Percentiles rank a stretch among this genome's conserved stretches.
These are phyloP conservation scores for Perognathus longimembris DNA, from an alignment of 2,113 vertebrate species.

Conservation along the genomic window DNA sequence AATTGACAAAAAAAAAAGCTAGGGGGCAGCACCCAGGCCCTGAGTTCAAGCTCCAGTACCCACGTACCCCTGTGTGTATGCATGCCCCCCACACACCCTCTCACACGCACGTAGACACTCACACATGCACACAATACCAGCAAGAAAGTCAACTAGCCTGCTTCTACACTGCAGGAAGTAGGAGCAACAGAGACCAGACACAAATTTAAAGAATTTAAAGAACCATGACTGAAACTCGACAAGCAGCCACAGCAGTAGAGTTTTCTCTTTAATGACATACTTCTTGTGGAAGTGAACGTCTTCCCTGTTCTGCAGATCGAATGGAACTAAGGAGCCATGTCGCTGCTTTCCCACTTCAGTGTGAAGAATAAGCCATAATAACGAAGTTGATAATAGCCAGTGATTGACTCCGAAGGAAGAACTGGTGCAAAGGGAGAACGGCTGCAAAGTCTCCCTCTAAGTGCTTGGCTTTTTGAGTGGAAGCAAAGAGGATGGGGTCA, in stretches of 20 bases:
- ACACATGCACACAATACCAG: too few relatives aligned
- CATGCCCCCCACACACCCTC: too few relatives aligned
- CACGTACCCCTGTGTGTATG: too few relatives aligned
- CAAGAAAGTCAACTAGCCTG: background rate
- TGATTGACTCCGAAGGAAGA: background rate
- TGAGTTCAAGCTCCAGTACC: too few relatives aligned
- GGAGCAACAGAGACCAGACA: background rate
- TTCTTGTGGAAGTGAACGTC: background rate
- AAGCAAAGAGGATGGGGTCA: conserved; percentile 38
- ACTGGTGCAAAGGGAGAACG: background rate
- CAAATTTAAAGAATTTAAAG: conserved; percentile 47
- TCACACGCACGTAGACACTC: too few relatives aligned
- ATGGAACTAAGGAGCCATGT: background rate
- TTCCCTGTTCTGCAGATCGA: background rate
- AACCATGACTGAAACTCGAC: background rate
- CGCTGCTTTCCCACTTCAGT: background rate
- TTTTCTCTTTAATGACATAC: conserved; percentile 1
- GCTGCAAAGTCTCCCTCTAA: background rate
- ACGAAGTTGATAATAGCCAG: conserved; percentile 1
- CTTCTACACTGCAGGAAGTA: background rate
- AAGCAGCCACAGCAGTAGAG: conserved; percentile 18
- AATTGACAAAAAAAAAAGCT: too few relatives aligned
- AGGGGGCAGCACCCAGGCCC: too few relatives aligned
- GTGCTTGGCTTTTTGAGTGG: background rate
- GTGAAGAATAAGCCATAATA: background rate